Evolutionary conservation across 37 sponge, comb jelly and placozoan genomes (phyloP), one percentile per base, ranked within the genome.

Genomic region (Haliclona indistincta): DNA sequence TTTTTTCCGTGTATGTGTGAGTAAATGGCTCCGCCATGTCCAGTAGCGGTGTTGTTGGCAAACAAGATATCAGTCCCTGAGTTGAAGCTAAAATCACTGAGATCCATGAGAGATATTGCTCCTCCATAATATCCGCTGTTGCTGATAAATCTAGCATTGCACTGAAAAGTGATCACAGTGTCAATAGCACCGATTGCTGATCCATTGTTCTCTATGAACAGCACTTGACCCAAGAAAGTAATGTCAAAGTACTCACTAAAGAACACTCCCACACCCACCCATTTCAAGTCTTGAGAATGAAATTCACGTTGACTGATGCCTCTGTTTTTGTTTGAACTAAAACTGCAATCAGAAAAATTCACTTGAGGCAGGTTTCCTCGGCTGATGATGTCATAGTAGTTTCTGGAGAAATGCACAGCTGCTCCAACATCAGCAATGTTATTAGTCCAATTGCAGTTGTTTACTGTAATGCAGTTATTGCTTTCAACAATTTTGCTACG

Each of bases 111-210:
- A 7, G 60, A 58, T 6, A 58, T 8, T 11, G 60, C 60, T 25
- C 60, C 60, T 58, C 60, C 60, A 58, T 58, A 25, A 26, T 25
- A 25, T 20, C 60, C 60, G 28, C 22, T n/a, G n/a, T 58, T 58
- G 6, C 28, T 20, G 51, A 10, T 47, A 47, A 47, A 47, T 15
- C 13, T 47, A 15, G 15, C 15, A 15, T 47, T 47, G 51, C 13
- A 47, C 7, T 11, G 22, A 26, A 58, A 58, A n/a, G 22, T 58
- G 13, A 25, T 11, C 6, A 58, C n/a, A 25, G 60, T 58, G 11
- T 20, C 28, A 25, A 25, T 20, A 25, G 28, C 25, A n/a, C 60
- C 60, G 26, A 58, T 25, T 58, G 60, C 60, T 20, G 60, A 25
- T 20, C 60, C 60, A 6, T n/a, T 58, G 60, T 58, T 58, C 26